Conservation (phyloP, 2,113 vertebrate genomes). For the Campylorhamphus procurvoides region DNA sequence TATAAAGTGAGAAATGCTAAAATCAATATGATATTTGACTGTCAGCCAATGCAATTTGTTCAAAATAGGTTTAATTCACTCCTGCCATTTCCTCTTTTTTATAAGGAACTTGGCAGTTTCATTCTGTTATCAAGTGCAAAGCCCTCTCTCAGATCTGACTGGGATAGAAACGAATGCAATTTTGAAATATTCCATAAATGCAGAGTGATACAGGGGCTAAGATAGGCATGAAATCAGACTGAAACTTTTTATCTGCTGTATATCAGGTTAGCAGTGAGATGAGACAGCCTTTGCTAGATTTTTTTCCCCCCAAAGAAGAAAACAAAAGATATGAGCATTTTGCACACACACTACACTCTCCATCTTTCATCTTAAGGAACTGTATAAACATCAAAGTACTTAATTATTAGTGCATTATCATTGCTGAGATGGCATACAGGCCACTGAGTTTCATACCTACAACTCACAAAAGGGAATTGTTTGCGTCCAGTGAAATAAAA, state of each 20-base stretch:
- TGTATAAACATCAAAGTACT: neutral
- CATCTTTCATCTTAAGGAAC: neutral
- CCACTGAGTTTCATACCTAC: neutral
- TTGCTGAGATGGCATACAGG: neutral
- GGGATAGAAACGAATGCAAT: constrained; percentile 28
- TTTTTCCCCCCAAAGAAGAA: neutral
- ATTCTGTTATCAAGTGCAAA: constrained; percentile 41
- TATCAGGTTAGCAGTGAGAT: neutral
- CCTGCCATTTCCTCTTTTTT: constrained; percentile 44
- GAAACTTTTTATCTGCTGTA: constrained; percentile 48
- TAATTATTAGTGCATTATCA: neutral
- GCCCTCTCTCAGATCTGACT: neutral
- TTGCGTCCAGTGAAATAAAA: neutral
- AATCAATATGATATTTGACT: constrained; percentile 67
- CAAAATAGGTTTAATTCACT: constrained; percentile 51
- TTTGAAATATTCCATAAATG: constrained; percentile 60
- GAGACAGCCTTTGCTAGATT: neutral
- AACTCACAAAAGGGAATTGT: neutral
- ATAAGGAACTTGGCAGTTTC: constrained; percentile 30
- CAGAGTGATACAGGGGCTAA: constrained; percentile 21
- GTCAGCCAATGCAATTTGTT: constrained; percentile 57
- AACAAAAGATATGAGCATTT: neutral
- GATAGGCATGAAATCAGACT: constrained; percentile 58
- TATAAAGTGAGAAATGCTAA: constrained; percentile 29
- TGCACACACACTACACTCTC: neutral